A percentile compares a stretch with the other conserved stretches of the same genome.
Evolutionary conservation across 2,888 invertebrate species (phyloP).

Genomic region (Caenorhabditis sp.): DNA sequence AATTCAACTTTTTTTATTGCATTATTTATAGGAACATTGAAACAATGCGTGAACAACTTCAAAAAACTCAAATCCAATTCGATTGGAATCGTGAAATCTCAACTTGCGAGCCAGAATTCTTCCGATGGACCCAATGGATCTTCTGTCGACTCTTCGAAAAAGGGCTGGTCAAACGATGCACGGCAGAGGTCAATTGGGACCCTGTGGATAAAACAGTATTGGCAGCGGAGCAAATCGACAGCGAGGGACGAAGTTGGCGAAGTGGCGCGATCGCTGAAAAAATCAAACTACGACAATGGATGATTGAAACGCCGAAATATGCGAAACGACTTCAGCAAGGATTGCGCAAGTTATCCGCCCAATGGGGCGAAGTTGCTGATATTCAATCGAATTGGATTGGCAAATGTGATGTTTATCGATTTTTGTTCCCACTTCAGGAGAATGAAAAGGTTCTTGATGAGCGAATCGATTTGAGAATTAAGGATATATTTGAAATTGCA

Average conservation of each 20-base stretch:
- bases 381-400: slow-evolving; percentile 73
- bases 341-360: slow-evolving; percentile 45
- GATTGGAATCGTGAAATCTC: slow-evolving; percentile 88
- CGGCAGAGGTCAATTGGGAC: slow-evolving; percentile 90
- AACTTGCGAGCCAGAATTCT: slow-evolving; percentile 75
- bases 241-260: slow-evolving; percentile 78
- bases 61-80: slow-evolving; percentile 83
- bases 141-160: slow-evolving; percentile 87
- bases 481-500: slow-evolving; percentile 50
- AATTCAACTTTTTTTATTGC: neutral
- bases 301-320: slow-evolving; percentile 83
- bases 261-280: slow-evolving; percentile 93
- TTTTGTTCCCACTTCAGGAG: slow-evolving; percentile 55
- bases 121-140: slow-evolving; percentile 88
- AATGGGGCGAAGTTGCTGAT: slow-evolving; percentile 68
- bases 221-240: slow-evolving; percentile 95
- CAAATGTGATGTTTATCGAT: slow-evolving; percentile 66
- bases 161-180: slow-evolving; percentile 80
- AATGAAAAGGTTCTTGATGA: slow-evolving; percentile 39
- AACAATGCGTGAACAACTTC: slow-evolving; percentile 84
- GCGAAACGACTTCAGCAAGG: slow-evolving; percentile 69
- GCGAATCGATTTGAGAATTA: slow-evolving; percentile 58
- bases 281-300: slow-evolving; percentile 90
- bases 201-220: slow-evolving; percentile 95
- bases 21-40: slow-evolving; percentile 77